Percentiles rank a stretch among this genome's conserved stretches.
These are phyloP conservation scores for Acleris literana DNA, from an alignment of 2,888 invertebrate genomes.

Conservation along the genomic window DNA sequence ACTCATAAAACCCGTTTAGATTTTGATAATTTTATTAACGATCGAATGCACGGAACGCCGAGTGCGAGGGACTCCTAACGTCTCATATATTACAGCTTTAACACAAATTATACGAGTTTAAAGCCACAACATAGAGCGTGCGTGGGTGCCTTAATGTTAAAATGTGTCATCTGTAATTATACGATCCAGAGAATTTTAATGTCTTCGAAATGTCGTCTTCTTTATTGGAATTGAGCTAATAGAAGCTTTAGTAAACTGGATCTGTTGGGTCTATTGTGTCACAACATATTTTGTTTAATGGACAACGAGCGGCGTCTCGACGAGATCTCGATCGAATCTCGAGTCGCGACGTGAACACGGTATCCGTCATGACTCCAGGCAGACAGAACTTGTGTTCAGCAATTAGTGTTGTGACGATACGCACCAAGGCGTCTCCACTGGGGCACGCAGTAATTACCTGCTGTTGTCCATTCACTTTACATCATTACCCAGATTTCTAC, in stretches of 20 bases:
- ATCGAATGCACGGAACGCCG: slow-evolving; percentile 75
- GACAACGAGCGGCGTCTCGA: slow-evolving; percentile 41
- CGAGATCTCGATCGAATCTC: slow-evolving; percentile 38
- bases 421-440: slow-evolving; percentile 66
- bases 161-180: slow-evolving; percentile 83
- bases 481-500: slow-evolving; percentile 76
- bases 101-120: slow-evolving; percentile 83
- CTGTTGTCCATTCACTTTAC: slow-evolving; percentile 78
- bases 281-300: slow-evolving; percentile 65
- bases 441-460: slow-evolving; percentile 68
- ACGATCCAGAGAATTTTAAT: slow-evolving; percentile 80
- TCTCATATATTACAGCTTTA: slow-evolving; percentile 82
- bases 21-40: slow-evolving; percentile 84
- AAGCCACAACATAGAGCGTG: slow-evolving; percentile 77
- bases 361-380: slow-evolving; percentile 14
- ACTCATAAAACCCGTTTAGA: slow-evolving; percentile 81
- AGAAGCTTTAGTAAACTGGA: slow-evolving; percentile 71
- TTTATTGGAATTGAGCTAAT: slow-evolving; percentile 69
- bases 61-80: slow-evolving; percentile 72
- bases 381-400: slow-evolving; percentile 51
- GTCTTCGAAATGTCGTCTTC: slow-evolving; percentile 78
- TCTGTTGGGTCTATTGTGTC: slow-evolving; percentile 74
- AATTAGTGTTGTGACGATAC: slow-evolving; percentile 73
- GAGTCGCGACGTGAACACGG: slow-evolving; percentile 28
- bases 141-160: slow-evolving; percentile 81